Evolutionary conservation across 1,140 invertebrate species (phyloP).

Genomic region (Anthonomus grandis): DNA sequence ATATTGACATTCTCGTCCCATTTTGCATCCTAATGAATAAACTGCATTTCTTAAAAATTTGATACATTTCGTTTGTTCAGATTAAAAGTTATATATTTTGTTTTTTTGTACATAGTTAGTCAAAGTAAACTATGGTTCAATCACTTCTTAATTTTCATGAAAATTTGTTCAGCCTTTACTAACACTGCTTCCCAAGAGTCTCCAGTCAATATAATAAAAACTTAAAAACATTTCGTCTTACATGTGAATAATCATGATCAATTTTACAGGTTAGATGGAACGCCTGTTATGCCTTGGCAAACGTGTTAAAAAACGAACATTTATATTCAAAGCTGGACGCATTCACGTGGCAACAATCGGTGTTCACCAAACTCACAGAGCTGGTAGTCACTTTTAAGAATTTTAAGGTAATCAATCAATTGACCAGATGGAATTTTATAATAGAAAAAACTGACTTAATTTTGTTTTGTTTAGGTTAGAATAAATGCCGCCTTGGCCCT

Average conservation of each 20-base stretch:
- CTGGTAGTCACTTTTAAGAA: slow-evolving; percentile 56
- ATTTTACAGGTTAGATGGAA: slow-evolving; percentile 75
- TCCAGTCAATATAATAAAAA: too few species aligned
- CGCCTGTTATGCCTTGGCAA: slow-evolving; percentile 81
- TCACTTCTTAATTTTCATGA: too few species aligned
- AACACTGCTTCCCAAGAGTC: too few species aligned
- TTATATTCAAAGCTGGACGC: slow-evolving; percentile 49
- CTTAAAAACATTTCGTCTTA: too few species aligned
- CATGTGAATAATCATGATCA: background rate
- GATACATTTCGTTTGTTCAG: too few species aligned
- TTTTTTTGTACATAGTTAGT: too few species aligned
- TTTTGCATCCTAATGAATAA: too few species aligned
- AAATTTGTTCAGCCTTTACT: too few species aligned
- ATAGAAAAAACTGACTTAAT: background rate
- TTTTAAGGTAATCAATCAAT: slow-evolving; percentile 55
- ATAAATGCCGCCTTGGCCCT: slow-evolving; percentile 79
- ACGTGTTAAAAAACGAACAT: slow-evolving; percentile 64
- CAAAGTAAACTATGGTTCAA: too few species aligned
- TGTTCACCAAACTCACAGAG: slow-evolving; percentile 52
- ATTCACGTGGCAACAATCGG: slow-evolving; percentile 35
- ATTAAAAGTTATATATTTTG: too few species aligned
- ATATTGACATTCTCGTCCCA: too few species aligned
- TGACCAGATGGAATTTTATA: background rate
- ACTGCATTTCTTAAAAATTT: too few species aligned
- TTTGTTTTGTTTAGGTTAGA: slow-evolving; percentile 45